Percentiles rank a stretch among this genome's conserved stretches.
Evolutionary conservation across 2,797 vertebrate genomes (phyloP).

Genomic region (Gymnothorax reevesii): DNA sequence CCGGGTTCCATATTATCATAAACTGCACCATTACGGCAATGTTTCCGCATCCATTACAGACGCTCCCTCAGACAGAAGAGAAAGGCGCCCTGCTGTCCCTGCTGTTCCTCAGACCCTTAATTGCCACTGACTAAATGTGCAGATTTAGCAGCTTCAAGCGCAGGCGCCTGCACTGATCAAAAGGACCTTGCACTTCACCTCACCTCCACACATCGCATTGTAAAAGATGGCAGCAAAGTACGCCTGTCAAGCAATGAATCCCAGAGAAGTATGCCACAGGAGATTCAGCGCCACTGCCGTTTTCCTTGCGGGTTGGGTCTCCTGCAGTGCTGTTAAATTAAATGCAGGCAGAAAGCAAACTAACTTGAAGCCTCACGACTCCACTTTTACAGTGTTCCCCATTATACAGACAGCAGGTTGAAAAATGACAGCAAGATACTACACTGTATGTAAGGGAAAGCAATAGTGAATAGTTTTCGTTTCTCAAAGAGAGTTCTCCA

Average conservation of each 20-base stretch:
- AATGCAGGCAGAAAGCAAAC: not conserved
- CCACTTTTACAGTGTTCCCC: not conserved
- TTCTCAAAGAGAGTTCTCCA: not conserved
- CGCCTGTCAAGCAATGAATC: conserved; percentile 23
- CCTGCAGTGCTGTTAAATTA: conserved; percentile 12
- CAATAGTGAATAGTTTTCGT: not conserved
- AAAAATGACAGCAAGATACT: not conserved
- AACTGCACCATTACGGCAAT: conserved; percentile 9
- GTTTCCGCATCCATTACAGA: conserved; percentile 19
- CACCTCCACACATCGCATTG: conserved; percentile 4
- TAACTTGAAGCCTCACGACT: not conserved
- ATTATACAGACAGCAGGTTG: not conserved
- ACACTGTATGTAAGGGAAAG: not conserved
- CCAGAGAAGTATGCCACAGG: conserved; percentile 7
- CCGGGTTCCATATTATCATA: conserved; percentile 20
- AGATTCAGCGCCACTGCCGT: conserved; percentile 14
- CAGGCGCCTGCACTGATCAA: conserved; percentile 20
- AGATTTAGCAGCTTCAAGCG: conserved; percentile 1
- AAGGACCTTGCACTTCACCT: conserved; percentile 14
- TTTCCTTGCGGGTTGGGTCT: not conserved
- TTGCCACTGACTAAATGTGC: conserved; percentile 17
- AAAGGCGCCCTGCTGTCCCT: not conserved
- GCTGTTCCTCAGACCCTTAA: conserved; percentile 9
- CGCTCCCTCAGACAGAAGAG: not conserved
- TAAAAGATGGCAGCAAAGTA: conserved; percentile 4